A percentile compares a stretch with the other conserved stretches of the same genome.
These are phyloP conservation scores for Metalampra italica DNA, from an alignment of 2,888 invertebrate species.

Conservation along the genomic window DNA sequence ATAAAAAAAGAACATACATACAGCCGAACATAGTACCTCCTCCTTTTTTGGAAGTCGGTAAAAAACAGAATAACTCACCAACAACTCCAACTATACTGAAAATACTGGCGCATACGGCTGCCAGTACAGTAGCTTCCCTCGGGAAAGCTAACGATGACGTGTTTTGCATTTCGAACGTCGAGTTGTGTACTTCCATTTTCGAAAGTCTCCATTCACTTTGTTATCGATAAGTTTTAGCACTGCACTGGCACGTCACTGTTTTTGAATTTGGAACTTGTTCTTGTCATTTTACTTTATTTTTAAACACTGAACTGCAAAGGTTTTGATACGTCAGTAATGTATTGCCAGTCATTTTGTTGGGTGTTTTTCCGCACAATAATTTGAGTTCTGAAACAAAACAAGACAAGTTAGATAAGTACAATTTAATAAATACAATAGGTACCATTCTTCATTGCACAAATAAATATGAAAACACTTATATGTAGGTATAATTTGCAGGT, in stretches of 20 bases:
- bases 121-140: slow-evolving; percentile 85
- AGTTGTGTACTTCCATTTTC: slow-evolving; percentile 41
- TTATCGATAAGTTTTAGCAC: slow-evolving; percentile 25
- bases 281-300: slow-evolving; percentile 37
- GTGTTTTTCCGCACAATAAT: slow-evolving; percentile 11
- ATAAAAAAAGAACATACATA: too few relatives aligned
- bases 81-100: slow-evolving; percentile 88
- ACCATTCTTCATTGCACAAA: slow-evolving; percentile 11
- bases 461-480: slow-evolving; percentile 18
- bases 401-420: slow-evolving; percentile 19
- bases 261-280: slow-evolving; percentile 36
- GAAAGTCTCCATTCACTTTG: slow-evolving; percentile 31
- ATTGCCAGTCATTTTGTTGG: slow-evolving; percentile 3
- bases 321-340: slow-evolving; percentile 11
- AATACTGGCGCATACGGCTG: slow-evolving; percentile 87
- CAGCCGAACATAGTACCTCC: too few relatives aligned
- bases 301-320: slow-evolving; percentile 18
- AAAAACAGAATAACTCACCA: slow-evolving; percentile 75
- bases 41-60: too few relatives aligned
- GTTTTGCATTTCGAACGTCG: slow-evolving; percentile 33
- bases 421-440: too few relatives aligned
- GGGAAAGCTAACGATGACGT: slow-evolving; percentile 76
- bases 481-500: too few relatives aligned
- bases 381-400: slow-evolving; percentile 38
- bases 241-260: slow-evolving; percentile 35